Base-by-base conservation (phyloP, 1,140 invertebrate species). In the Eumeta japonica region DNA sequence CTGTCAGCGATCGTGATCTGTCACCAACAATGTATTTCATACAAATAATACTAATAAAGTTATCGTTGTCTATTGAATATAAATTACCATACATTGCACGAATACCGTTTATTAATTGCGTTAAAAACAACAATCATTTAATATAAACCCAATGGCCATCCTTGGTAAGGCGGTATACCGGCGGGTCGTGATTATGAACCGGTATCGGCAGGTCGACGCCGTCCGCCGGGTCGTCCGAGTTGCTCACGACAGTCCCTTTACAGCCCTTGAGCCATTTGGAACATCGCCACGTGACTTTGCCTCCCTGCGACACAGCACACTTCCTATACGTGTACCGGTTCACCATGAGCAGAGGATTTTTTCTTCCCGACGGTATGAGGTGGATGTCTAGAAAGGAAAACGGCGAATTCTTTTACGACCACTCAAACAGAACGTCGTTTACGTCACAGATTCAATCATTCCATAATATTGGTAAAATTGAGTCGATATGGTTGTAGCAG, bases 301-400 rank as follows among this genome's bases (percentile, higher is more conserved):
- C 56, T 1, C 43, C 44, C 1, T 37, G 31, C 3, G 44, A 42
- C 15, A 39, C 37, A 30, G 41, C 39, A 11, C 50, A 50, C 17
- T 41, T 41, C 17, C 49, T 56, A 43, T 43, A 56, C 0, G 56
- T 56, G 32, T 54, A 53, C n/a, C 45, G 45, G 16, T 58, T 45
- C 14, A 50, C 39, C 51, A 56, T 52, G 1, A 58, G 38, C 3
- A 56, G 27, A 1, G 53, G 53, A 33, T 58, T 43, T 38, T 49
- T 52, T 16, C 52, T 43, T 32, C 39, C 45, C 10, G 36, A 48
- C 11, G 48, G 46, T 10, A 48, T 45, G 11, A 58, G 40, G 28
- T 41, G 46, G 4, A 40, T 32, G 2, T 42, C 49, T 55, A 40
- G 28, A 48, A 51, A n/a, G n/a, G n/a, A n/a, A n/a, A n/a, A n/a